Evolutionary conservation across 1,140 invertebrate species (phyloP), one percentile per base, ranked within the genome.

Genomic region (Cotesia typhae): DNA sequence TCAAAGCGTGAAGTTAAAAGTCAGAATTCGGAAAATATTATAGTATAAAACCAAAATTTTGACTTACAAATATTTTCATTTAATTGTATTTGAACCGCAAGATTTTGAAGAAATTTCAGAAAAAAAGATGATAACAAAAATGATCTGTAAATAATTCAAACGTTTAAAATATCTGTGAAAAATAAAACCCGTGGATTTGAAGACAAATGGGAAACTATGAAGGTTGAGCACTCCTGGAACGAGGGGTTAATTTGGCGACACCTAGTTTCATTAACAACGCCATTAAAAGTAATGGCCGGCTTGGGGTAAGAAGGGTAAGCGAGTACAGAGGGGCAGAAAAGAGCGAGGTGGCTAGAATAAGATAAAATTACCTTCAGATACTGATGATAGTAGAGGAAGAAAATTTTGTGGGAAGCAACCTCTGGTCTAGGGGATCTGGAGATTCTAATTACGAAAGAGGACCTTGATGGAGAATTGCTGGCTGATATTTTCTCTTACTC

Each of bases 221-320:
- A 65, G 75, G 84, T 85, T 84, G 83, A 85, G 84, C 79, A 78
- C 83, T 80, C 68, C 81, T 81, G 82, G 77, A 86, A 86, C 80
- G 83, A 80, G 82, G 82, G 81, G 84, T 86, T 86, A 86, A 86
- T 86, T 86, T 84, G 83, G 84, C 82, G 83, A 86, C 84, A 85
- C 83, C 84, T 84, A 84, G 83, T 86, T 86, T 86, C 84, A 86
- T 85, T 86, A 86, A 86, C 84, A 86, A 86, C 83, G 82, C 84
- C 81, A 86, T 86, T 86, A 86, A 86, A 86, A 86, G 83, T 86
- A 86, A 86, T 85, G 83, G 83, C 79, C 80, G 78, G 80, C 82
- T 80, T 80, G 83, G 81, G 79, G 81, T 75, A 66, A 76, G 78
- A 76, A 83, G 79, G 75, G 41, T 47, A 55, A 36, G 28, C 37